A percentile compares a stretch with the other conserved stretches of the same genome.
Conservation (phyloP, 1,140 invertebrate species). For the Drosophila bipectinata region DNA sequence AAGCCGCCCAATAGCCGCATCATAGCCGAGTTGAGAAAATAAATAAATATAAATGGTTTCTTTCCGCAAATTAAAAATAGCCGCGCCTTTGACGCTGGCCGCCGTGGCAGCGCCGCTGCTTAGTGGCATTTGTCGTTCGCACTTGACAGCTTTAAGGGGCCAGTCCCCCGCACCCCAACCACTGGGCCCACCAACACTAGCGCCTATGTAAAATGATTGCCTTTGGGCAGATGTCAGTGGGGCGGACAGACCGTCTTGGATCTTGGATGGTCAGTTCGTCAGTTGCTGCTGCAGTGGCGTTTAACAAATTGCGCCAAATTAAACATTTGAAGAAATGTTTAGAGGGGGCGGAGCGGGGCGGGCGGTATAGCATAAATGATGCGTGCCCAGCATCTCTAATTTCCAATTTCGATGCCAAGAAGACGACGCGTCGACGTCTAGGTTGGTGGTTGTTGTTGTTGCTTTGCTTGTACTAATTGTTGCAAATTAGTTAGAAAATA, state of each 20-base stretch:
- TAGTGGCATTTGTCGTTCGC: constrained; percentile 76
- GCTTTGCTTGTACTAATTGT: constrained; percentile 48
- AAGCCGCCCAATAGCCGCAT: constrained; percentile 16
- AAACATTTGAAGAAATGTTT: constrained; percentile 29
- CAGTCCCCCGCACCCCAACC: too few species aligned
- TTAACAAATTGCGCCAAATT: constrained; percentile 79
- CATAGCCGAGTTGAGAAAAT: constrained; percentile 33
- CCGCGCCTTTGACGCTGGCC: constrained; percentile 48
- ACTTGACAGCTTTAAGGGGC: constrained; percentile 59
- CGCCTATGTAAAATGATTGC: constrained; percentile 38
- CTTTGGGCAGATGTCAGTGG: constrained; percentile 53
- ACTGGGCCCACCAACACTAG: background rate
- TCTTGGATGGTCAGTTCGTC: constrained; percentile 25
- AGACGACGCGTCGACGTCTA: constrained; percentile 7
- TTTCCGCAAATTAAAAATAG: constrained; percentile 76
- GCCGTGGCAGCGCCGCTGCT: constrained; percentile 46
- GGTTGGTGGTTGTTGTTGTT: constrained; percentile 10
- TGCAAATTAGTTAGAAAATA: constrained; percentile 70
- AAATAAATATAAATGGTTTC: constrained; percentile 70
- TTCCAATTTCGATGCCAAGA: constrained; percentile 54
- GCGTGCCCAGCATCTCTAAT: constrained; percentile 53
- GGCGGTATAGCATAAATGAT: constrained; percentile 38
- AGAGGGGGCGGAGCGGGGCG: constrained; percentile 1
- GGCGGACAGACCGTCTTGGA: constrained; percentile 16
- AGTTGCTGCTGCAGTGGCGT: constrained; percentile 38